These are phyloP conservation scores for Choreutis nemorana DNA, from an alignment of 2,888 invertebrate genomes.

Conservation along the genomic window DNA sequence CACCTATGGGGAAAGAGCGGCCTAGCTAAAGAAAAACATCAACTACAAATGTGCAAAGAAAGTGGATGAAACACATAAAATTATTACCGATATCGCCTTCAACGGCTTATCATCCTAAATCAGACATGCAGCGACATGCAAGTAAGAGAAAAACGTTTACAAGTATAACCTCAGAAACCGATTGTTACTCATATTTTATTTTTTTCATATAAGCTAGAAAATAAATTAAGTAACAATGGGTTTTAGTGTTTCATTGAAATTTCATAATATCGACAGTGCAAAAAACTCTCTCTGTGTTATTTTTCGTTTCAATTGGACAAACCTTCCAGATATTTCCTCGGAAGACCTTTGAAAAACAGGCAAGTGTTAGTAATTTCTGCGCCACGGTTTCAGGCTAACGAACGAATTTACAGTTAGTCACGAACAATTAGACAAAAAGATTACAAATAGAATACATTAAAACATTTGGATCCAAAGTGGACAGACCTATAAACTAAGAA, in stretches of 20 bases:
- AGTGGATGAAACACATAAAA: slow-evolving; percentile 55
- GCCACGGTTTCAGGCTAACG: slow-evolving; percentile 46
- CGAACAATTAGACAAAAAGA: slow-evolving; percentile 8
- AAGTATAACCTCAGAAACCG: slow-evolving; percentile 25
- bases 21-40: slow-evolving; percentile 63
- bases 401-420: slow-evolving; percentile 22
- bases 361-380: slow-evolving; percentile 53
- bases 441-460: not conserved
- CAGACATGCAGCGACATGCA: slow-evolving; percentile 64
- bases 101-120: slow-evolving; percentile 60
- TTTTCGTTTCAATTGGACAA: slow-evolving; percentile 59
- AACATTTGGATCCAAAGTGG: no score
- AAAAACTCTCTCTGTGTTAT: slow-evolving; percentile 48
- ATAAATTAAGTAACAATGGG: slow-evolving; percentile 6
- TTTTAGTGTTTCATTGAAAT: no score
- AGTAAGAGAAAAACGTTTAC: slow-evolving; percentile 49
- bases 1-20: slow-evolving; percentile 59
- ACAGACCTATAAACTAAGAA: slow-evolving; percentile 18
- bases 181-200: slow-evolving; percentile 44
- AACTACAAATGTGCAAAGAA: slow-evolving; percentile 64
- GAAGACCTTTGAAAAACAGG: slow-evolving; percentile 69
- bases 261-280: slow-evolving; percentile 33
- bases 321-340: slow-evolving; percentile 73
- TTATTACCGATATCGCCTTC: slow-evolving; percentile 59
- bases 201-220: slow-evolving; percentile 9